Evolutionary conservation across 2,113 vertebrate genomes (phyloP).

Genomic region (Girardinichthys multiradiatus): DNA sequence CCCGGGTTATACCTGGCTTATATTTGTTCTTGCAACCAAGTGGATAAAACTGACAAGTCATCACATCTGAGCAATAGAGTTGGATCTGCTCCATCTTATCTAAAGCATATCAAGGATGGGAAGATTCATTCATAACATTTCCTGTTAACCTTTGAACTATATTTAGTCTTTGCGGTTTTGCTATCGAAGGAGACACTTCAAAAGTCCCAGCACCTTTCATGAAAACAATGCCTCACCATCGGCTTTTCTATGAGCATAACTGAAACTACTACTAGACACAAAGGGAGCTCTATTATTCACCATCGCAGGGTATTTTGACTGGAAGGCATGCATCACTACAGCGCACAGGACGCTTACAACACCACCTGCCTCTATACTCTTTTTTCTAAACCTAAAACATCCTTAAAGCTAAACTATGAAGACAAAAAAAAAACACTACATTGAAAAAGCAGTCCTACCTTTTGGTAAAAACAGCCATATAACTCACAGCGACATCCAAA

Average conservation of each 20-base stretch:
- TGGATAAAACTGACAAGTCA: not conserved
- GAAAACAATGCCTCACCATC: constrained; percentile 59
- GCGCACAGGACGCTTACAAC: constrained; percentile 26
- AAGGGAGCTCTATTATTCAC: constrained; percentile 63
- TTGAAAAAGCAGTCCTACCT: constrained; percentile 35
- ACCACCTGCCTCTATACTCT: constrained; percentile 41
- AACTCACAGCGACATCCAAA: constrained; percentile 49
- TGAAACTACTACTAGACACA: constrained; percentile 40
- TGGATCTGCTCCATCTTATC: not conserved
- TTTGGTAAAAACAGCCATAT: constrained; percentile 56
- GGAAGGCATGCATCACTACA: constrained; percentile 36
- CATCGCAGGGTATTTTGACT: constrained; percentile 50
- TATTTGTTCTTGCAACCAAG: not conserved
- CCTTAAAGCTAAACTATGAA: constrained; percentile 20
- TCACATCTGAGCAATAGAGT: not conserved
- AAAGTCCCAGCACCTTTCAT: constrained; percentile 37
- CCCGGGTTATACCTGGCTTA: too few relatives aligned
- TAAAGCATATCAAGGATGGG: not conserved
- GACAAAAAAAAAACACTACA: not conserved
- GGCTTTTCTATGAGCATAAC: constrained; percentile 39
- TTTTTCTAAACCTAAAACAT: constrained; percentile 22
- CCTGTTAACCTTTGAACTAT: not conserved
- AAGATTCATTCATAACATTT: not conserved
- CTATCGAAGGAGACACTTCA: constrained; percentile 42
- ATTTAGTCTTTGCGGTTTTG: not conserved